These are phyloP conservation scores for Drosophila borealis DNA, from an alignment of 2,888 invertebrate genomes.

Conservation along the genomic window DNA sequence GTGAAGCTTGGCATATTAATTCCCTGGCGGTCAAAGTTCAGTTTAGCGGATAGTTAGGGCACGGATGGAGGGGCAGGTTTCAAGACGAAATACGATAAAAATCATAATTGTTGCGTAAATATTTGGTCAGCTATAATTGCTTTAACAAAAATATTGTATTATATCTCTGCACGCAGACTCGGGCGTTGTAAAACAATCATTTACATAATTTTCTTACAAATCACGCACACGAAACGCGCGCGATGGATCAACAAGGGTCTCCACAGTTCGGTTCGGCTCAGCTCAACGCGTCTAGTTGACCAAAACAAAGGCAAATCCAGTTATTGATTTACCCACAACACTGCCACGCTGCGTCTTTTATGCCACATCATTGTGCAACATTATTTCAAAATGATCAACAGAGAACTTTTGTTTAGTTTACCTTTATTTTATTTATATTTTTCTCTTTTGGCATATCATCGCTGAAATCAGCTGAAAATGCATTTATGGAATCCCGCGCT, in stretches of 20 bases:
- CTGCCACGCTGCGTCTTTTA: conserved; percentile 39
- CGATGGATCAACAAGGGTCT: conserved; percentile 19
- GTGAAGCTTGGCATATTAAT: conserved; percentile 29
- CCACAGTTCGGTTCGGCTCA: not conserved
- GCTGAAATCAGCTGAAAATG: conserved; percentile 58
- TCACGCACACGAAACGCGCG: conserved; percentile 61
- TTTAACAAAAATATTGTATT: conserved; percentile 67
- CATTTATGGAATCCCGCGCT: conserved; percentile 34
- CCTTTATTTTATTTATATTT: conserved; percentile 15
- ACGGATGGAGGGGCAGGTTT: not conserved
- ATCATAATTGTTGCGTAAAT: conserved; percentile 79
- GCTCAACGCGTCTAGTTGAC: conserved; percentile 18
- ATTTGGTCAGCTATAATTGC: conserved; percentile 79
- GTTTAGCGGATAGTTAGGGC: not conserved
- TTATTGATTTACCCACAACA: conserved; percentile 69
- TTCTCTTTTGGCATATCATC: conserved; percentile 66
- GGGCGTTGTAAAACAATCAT: conserved; percentile 67
- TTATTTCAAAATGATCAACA: conserved; percentile 66
- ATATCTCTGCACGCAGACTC: conserved; percentile 41
- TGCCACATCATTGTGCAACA: conserved; percentile 74
- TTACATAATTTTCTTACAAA: conserved; percentile 77
- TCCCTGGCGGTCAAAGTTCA: conserved; percentile 36
- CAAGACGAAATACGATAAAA: conserved; percentile 44
- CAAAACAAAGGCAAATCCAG: conserved; percentile 36
- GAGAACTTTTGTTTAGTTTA: conserved; percentile 55